Evolutionary conservation across 2,113 vertebrate genomes (phyloP).

Genomic region (Turnix velox): DNA sequence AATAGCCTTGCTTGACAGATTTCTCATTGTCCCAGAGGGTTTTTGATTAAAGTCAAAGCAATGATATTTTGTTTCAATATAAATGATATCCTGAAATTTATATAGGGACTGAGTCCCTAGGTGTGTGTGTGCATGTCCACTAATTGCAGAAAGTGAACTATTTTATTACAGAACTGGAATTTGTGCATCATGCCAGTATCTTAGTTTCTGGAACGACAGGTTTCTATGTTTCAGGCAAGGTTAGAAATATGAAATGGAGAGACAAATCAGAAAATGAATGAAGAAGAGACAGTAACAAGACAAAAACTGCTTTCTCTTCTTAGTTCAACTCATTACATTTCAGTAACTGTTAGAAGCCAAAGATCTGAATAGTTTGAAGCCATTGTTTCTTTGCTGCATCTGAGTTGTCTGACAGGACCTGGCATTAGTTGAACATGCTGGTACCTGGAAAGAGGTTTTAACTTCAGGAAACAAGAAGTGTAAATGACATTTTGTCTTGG

Average conservation of each 20-base stretch:
- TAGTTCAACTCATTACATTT: too few species aligned
- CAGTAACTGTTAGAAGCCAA: background rate
- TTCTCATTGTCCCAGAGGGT: background rate
- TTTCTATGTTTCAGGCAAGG: background rate
- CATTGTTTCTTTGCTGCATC: background rate
- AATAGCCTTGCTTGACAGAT: background rate
- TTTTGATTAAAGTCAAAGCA: constrained; percentile 26
- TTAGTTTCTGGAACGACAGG: background rate
- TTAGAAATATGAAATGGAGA: background rate
- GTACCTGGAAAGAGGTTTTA: background rate
- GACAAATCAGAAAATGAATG: background rate
- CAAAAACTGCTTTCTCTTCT: background rate
- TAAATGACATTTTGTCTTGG: background rate
- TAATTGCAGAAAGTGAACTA: background rate
- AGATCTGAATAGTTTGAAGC: background rate
- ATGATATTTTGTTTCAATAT: constrained; percentile 24
- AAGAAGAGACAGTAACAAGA: background rate
- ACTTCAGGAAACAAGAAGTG: background rate
- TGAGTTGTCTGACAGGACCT: background rate
- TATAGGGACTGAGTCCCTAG: too few species aligned
- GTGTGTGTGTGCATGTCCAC: background rate
- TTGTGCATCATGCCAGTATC: background rate
- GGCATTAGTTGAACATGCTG: background rate
- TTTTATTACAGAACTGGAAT: background rate
- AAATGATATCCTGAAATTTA: background rate